Percentiles rank a stretch among this genome's conserved stretches.
Conservation (phyloP, 2,113 vertebrate genomes). For the Anoura caudifer region DNA sequence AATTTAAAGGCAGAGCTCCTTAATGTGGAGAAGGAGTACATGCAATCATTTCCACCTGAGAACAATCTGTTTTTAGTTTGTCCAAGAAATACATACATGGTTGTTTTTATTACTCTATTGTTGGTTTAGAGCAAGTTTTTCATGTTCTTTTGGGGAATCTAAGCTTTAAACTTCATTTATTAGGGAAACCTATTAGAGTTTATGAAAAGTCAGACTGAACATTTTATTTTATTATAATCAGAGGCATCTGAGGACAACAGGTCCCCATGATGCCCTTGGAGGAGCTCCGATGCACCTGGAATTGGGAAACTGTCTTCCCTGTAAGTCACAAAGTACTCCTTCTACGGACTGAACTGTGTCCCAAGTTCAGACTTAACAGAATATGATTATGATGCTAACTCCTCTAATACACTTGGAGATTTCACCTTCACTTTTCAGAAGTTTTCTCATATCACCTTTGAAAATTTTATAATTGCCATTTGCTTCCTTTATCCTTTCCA, state of each 20-base stretch:
- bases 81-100: accelerated
- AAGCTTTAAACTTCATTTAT: background rate
- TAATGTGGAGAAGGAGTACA: accelerated
- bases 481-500: background rate
- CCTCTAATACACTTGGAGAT: background rate
- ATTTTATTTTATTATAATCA: no score
- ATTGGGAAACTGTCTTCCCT: background rate
- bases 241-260: background rate
- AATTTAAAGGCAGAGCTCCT: no score
- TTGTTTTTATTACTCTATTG: background rate
- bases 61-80: accelerated
- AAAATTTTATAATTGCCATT: background rate
- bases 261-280: background rate
- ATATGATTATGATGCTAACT: no score
- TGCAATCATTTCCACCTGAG: accelerated
- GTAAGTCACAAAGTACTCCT: background rate
- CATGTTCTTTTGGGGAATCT: background rate
- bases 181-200: background rate
- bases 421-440: background rate
- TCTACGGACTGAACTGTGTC: background rate
- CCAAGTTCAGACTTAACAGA: background rate
- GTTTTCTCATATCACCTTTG: background rate
- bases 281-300: accelerated
- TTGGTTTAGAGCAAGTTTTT: background rate
- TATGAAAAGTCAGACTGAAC: background rate